Base-by-base conservation (phyloP, 2,797 vertebrate species). In the Carapus acus region DNA sequence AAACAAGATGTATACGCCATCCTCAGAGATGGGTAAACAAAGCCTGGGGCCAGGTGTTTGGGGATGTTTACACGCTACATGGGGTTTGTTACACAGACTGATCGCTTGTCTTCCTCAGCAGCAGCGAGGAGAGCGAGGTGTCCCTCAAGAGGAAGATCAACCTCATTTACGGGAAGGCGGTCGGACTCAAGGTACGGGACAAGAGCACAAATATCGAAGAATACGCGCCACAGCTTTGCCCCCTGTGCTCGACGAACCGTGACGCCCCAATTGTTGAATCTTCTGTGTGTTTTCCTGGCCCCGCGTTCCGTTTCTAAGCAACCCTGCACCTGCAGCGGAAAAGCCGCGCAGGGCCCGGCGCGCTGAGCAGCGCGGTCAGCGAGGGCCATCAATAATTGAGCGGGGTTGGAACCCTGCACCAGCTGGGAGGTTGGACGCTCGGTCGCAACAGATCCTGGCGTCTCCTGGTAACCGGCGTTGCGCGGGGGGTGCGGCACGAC, bases 1-100 rank as follows among this genome's bases (percentile, higher is more conserved):
- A 90, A 88, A 46, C 86, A 88, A 43, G 61, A 83, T 20, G 79
- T 91, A 73, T 89, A 88, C 58, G 76, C 77, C 66, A 83, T 88
- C 69, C 78, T 90, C 34, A 90, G 85, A 81, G 90, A 93, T 97
- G 78, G 24, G 24, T 27, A 27, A 27, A 27, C 24, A 27, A 27
- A 27, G 79, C 52, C 31, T 33, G 8, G 9, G 31, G 14, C 6
- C 3, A 9, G 3, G 12, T 11, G 6, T 33, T 33, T 7, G 6
- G 11, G 27, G 11, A 6, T 29, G 27, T 29, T 29, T 29, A 29
- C 11, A 29, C 27, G 11, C 14, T 33, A 13, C 31, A 3, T 8
- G 12, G 8, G 12, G 9, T 9, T 3, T 13, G 3, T 7, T 13
- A 33, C 14, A 13, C 8, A 33, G 6, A 33, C 31, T 33, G 14